phyloP scores from a whole-genome alignment of 1,140 invertebrate species.

The Limonius californicus region DNA sequence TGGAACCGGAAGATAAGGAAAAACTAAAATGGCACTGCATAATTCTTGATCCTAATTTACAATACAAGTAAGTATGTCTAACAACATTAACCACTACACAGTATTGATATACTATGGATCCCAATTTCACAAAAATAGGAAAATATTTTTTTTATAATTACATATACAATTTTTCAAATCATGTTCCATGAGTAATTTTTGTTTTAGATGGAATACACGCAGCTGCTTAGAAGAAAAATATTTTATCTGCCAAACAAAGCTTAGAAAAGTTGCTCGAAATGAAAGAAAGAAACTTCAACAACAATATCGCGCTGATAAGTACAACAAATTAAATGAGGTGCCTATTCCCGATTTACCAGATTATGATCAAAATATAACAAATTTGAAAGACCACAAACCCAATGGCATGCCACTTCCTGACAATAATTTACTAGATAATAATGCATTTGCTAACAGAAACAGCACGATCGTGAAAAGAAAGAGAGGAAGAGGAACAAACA shows the following conservation, averaged over 20 bases:
- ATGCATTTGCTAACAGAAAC: slow-evolving; percentile 22
- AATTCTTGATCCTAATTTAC: slow-evolving; percentile 53
- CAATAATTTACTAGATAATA: slow-evolving; percentile 36
- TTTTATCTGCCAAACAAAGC: slow-evolving; percentile 63
- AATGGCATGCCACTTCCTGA: slow-evolving; percentile 24
- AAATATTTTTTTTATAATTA: background rate
- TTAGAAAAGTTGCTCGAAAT: slow-evolving; percentile 47
- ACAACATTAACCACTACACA: too few relatives aligned
- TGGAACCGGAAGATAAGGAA: slow-evolving; percentile 31
- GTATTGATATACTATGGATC: slow-evolving; percentile 1
- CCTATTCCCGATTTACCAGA: slow-evolving; percentile 43
- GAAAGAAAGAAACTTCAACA: slow-evolving; percentile 46
- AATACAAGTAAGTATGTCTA: slow-evolving; percentile 53
- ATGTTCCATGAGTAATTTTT: background rate
- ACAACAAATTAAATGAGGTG: slow-evolving; percentile 52
- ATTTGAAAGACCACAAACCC: background rate
- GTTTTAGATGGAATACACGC: slow-evolving; percentile 57
- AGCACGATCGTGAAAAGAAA: slow-evolving; percentile 17
- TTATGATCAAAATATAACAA: slow-evolving; percentile 3
- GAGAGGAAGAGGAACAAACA: slow-evolving; percentile 16
- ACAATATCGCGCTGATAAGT: slow-evolving; percentile 44
- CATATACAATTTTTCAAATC: background rate
- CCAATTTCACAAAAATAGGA: too few relatives aligned
- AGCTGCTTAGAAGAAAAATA: slow-evolving; percentile 58
- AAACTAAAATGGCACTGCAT: slow-evolving; percentile 54